These are phyloP conservation scores for Mirza zaza DNA, from an alignment of 2,113 vertebrate species.

Conservation along the genomic window DNA sequence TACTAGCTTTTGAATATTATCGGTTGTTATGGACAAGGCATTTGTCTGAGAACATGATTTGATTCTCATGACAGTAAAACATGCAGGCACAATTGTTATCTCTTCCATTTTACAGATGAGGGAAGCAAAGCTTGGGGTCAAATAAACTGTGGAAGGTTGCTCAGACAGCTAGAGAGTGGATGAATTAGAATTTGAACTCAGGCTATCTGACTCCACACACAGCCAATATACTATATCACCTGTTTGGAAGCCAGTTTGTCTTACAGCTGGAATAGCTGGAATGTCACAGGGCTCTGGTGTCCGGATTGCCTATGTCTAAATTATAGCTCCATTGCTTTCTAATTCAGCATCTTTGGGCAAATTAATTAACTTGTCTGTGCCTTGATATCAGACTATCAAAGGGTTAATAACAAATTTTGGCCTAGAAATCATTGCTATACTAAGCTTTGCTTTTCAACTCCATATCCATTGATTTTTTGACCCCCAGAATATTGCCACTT, in stretches of 20 bases:
- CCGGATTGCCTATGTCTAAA: background rate
- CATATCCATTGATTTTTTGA: too few relatives aligned
- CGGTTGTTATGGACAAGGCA: background rate
- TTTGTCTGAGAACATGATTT: background rate
- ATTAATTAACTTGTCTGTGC: background rate
- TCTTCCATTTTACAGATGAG: background rate
- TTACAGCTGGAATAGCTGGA: background rate
- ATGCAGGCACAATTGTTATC: background rate
- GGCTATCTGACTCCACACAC: background rate
- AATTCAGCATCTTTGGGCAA: background rate
- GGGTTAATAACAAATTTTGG: background rate
- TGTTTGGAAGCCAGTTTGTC: background rate
- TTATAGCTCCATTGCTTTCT: background rate
- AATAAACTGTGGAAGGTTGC: too few relatives aligned
- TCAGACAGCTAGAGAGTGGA: background rate
- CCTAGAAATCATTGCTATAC: background rate
- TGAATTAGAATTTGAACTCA: background rate
- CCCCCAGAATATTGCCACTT: background rate
- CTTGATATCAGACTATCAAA: background rate
- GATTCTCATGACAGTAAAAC: background rate
- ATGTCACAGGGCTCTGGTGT: background rate
- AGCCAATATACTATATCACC: too few relatives aligned
- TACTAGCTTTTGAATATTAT: background rate
- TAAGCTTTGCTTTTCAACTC: background rate
- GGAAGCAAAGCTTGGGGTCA: background rate